A percentile compares a stretch with the other conserved stretches of the same genome.
These are phyloP conservation scores for Neria commutata DNA, from an alignment of 2,888 invertebrate genomes.

Conservation along the genomic window DNA sequence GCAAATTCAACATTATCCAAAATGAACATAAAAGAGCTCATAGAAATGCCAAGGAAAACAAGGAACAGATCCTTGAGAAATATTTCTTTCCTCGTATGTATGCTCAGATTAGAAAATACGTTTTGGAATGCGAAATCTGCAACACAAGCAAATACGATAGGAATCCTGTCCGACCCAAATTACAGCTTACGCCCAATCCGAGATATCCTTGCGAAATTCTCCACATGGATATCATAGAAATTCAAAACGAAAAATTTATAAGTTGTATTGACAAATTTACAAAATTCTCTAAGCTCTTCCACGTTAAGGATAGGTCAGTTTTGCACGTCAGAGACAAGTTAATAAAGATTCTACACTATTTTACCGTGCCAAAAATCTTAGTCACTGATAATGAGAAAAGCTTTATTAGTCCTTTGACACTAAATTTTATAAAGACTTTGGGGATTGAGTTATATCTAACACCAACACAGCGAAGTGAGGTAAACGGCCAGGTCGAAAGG, in stretches of 20 bases:
- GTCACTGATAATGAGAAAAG: background rate
- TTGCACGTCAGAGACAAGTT: background rate
- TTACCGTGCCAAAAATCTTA: background rate
- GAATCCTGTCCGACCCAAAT: slow-evolving; percentile 9
- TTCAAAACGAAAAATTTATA: no score
- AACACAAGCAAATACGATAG: slow-evolving; percentile 14
- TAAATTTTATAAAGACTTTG: slow-evolving; percentile 11
- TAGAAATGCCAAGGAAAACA: slow-evolving; percentile 15
- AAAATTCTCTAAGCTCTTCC: background rate
- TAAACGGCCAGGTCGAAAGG: slow-evolving; percentile 10
- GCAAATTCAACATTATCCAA: slow-evolving; percentile 10
- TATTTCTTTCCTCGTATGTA: slow-evolving; percentile 20
- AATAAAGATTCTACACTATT: no score
- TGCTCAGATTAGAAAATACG: slow-evolving; percentile 16
- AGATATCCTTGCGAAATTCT: slow-evolving; percentile 12
- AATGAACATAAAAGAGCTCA: slow-evolving; percentile 16
- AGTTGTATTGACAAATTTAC: background rate
- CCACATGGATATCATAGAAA: no score
- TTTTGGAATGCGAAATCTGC: slow-evolving; percentile 4
- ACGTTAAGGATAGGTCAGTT: background rate
- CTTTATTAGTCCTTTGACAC: slow-evolving; percentile 3
- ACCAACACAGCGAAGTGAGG: slow-evolving; percentile 7
- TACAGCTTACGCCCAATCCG: slow-evolving; percentile 15
- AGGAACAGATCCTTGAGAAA: slow-evolving; percentile 18
- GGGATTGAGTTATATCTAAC: slow-evolving; percentile 5